phyloP scores from a whole-genome alignment of 2,888 invertebrate genomes.

The Pardosa pseudoannulata region DNA sequence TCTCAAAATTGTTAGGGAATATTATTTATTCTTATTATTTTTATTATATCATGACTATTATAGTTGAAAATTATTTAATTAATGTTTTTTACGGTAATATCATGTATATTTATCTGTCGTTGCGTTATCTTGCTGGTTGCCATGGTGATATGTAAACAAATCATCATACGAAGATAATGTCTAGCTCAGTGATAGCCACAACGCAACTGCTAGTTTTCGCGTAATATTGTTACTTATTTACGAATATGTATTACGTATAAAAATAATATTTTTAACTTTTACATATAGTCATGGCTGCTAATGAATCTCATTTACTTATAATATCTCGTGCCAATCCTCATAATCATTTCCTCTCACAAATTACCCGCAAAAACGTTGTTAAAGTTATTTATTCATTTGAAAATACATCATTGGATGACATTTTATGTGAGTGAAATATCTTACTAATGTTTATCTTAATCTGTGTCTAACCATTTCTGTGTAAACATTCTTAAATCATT shows the following conservation, averaged over 20 bases:
- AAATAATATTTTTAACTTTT: too few species aligned
- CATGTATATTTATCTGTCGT: not conserved
- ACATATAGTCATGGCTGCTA: not conserved
- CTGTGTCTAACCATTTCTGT: too few species aligned
- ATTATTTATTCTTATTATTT: not conserved
- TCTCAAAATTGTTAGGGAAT: too few species aligned
- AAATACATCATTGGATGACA: constrained; percentile 60
- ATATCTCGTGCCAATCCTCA: constrained; percentile 40
- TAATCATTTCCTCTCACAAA: constrained; percentile 47
- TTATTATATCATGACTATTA: too few species aligned
- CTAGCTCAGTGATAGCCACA: too few species aligned
- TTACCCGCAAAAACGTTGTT: constrained; percentile 41
- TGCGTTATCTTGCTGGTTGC: constrained; percentile 15
- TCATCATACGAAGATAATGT: constrained; percentile 1
- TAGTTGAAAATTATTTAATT: too few species aligned
- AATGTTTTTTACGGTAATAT: not conserved
- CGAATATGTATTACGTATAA: too few species aligned
- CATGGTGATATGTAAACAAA: constrained; percentile 53
- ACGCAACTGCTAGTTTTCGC: too few species aligned
- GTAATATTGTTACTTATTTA: too few species aligned
- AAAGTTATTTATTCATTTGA: constrained; percentile 59
- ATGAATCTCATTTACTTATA: constrained; percentile 34
- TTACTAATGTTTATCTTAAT: too few species aligned
- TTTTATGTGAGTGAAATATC: constrained; percentile 45
- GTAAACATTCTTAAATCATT: too few species aligned